Base-by-base conservation (phyloP, 1,140 invertebrate species). In the Danaus melanippus region DNA sequence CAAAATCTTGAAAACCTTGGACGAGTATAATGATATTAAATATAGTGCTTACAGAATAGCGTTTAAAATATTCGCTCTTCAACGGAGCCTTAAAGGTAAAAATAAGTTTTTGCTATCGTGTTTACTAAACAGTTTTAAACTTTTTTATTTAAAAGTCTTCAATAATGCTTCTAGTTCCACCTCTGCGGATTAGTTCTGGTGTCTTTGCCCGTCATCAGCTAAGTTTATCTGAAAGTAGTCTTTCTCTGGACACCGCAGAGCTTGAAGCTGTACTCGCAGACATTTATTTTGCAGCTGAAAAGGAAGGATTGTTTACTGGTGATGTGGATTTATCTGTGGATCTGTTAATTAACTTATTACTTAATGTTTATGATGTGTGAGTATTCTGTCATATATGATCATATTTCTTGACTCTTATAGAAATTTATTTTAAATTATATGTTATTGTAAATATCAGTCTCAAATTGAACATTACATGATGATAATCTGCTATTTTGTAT, bases 31-130 rank as follows among this genome's bases (percentile, higher is more conserved):
- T 74, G 90, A 91, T 60, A 92, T 96, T 40, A 91, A 92, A 76
- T 96, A 95, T 84, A 91, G 92, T 61, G 91, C 92, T 12, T 96
- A 96, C 82, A 88, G 94, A 66, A 93, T 93, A 45, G 94, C 94
- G 10, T 92, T 94, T 80, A 96, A 96, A 86, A 86, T 96, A 50
- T 86, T 91, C 64, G 88, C 89, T 53, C 75, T 96, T 56, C 94
- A 95, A 86, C 89, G 88, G 60, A 72, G 87, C 58, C 77, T 92
- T 49, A 85, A 88, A 75, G 89, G 91, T 92, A 88, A 89, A 87
- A 32, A 39, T 52, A 32, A 55, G 39, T 46, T 51, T 54, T 15
- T 52, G 32, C 10, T 9, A 43, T 12, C 46, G 12, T 32, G 32
- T 21, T 17, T 32, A 21, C 17, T 10, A 46, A 42, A 46, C 21